Percentiles rank a stretch among this genome's conserved stretches.
These are phyloP conservation scores for Zingel zingel DNA, from an alignment of 2,113 vertebrate genomes.

Conservation along the genomic window DNA sequence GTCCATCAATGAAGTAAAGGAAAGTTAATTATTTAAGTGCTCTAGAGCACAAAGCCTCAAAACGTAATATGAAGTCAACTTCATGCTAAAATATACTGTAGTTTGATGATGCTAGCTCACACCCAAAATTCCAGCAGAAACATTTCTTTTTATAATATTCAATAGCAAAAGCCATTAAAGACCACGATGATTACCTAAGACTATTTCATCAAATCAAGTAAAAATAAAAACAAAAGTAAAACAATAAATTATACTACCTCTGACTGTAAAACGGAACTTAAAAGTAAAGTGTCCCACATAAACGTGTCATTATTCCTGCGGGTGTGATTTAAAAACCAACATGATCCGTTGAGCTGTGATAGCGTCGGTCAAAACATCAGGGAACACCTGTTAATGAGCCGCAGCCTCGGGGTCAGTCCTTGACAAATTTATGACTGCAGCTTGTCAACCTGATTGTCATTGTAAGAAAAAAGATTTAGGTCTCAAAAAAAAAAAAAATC, in stretches of 20 bases:
- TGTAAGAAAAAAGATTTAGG: slow-evolving; percentile 24
- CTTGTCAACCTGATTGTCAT: slow-evolving; percentile 70
- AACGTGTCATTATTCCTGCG: slow-evolving; percentile 62
- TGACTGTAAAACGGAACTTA: slow-evolving; percentile 64
- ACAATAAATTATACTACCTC: slow-evolving; percentile 81
- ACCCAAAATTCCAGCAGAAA: slow-evolving; percentile 74
- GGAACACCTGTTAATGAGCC: neutral
- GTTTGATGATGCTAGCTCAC: slow-evolving; percentile 62
- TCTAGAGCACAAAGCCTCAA: slow-evolving; percentile 76
- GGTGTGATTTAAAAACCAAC: slow-evolving; percentile 55
- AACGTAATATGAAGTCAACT: slow-evolving; percentile 70
- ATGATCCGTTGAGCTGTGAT: slow-evolving; percentile 17
- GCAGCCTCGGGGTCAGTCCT: slow-evolving; percentile 36
- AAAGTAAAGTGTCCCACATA: slow-evolving; percentile 63
- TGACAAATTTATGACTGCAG: slow-evolving; percentile 37
- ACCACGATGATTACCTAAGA: slow-evolving; percentile 72
- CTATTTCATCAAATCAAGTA: slow-evolving; percentile 77
- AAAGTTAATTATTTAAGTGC: slow-evolving; percentile 73
- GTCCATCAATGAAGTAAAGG: slow-evolving; percentile 55
- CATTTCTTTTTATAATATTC: slow-evolving; percentile 45
- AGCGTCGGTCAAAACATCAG: slow-evolving; percentile 21
- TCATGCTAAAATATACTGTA: slow-evolving; percentile 72
- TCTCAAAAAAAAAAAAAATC: slow-evolving; percentile 2
- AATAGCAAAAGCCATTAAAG: slow-evolving; percentile 70
- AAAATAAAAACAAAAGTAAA: slow-evolving; percentile 66